Conservation (phyloP, 2,113 vertebrate species). For the Cheirogaleus medius region DNA sequence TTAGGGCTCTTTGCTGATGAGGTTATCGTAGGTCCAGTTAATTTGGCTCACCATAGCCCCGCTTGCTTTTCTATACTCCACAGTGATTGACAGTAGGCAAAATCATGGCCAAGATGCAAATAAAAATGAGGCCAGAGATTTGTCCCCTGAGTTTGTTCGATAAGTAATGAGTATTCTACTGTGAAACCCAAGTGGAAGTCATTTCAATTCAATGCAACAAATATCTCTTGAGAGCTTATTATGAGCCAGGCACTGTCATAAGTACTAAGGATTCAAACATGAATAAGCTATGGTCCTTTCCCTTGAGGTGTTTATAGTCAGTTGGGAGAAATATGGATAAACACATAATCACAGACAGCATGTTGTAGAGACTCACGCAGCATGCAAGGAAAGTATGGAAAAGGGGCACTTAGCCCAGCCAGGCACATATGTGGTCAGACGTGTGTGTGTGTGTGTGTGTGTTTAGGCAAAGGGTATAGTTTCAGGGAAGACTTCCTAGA, state of each 20-base stretch:
- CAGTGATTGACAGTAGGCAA: not conserved
- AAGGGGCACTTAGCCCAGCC: not conserved
- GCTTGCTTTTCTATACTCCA: not conserved
- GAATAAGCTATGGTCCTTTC: not conserved
- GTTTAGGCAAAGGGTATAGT: not conserved
- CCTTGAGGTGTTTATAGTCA: not conserved
- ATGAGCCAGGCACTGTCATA: not conserved
- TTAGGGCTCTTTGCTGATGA: not conserved
- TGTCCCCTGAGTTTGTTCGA: not conserved
- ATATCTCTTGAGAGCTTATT: not conserved
- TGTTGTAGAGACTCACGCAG: not conserved
- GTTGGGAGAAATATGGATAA: not conserved
- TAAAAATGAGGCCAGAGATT: not conserved
- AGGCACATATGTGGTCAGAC: not conserved
- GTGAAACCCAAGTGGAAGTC: not conserved
- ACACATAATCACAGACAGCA: not conserved
- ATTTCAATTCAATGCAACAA: not conserved
- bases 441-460: not conserved
- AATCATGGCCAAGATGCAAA: not conserved
- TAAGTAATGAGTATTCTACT: not conserved
- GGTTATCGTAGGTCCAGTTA: not conserved
- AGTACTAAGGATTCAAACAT: not conserved
- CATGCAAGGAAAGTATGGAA: not conserved
- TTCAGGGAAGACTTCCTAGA: not conserved
- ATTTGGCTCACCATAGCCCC: not conserved